These are phyloP conservation scores for Odocoileus virginianus DNA, from an alignment of 2,113 vertebrate species.

Conservation along the genomic window DNA sequence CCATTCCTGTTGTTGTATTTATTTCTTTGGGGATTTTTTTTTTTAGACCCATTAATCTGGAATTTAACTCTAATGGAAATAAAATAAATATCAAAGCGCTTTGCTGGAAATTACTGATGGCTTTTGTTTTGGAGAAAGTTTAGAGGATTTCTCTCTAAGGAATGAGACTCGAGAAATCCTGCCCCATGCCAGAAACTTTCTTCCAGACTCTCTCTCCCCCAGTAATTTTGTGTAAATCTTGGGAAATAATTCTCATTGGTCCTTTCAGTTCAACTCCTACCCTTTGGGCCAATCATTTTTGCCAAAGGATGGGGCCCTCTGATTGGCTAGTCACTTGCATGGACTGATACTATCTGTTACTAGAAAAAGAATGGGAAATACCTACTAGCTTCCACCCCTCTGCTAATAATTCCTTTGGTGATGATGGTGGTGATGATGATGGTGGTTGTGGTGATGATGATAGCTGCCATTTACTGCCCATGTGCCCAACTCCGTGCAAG, in stretches of 20 bases:
- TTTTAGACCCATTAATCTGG: slow-evolving; percentile 28
- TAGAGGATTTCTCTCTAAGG: not conserved
- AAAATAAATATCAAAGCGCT: slow-evolving; percentile 55
- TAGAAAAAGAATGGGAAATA: not conserved
- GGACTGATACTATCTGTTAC: not conserved
- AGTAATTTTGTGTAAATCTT: not conserved
- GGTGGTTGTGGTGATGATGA: fast-evolving
- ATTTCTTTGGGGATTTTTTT: slow-evolving; percentile 14
- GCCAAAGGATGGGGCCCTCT: not conserved
- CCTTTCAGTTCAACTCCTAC: not conserved
- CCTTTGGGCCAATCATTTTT: not conserved
- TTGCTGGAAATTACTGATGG: not conserved
- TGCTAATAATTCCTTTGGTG: not conserved
- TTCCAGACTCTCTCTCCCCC: not conserved
- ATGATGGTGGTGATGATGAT: too few species aligned
- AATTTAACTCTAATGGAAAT: slow-evolving; percentile 56
- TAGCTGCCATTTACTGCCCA: not conserved
- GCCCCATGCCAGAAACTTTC: not conserved
- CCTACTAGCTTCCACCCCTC: not conserved
- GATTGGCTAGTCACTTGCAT: not conserved
- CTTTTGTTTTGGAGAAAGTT: not conserved
- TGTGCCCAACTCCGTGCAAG: not conserved
- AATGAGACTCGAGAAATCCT: not conserved
- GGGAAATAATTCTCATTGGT: not conserved
- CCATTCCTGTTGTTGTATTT: slow-evolving; percentile 4